Percentiles rank a stretch among this genome's conserved stretches.
Conservation (phyloP, 2,797 vertebrate species). For the Channallabes apus region DNA sequence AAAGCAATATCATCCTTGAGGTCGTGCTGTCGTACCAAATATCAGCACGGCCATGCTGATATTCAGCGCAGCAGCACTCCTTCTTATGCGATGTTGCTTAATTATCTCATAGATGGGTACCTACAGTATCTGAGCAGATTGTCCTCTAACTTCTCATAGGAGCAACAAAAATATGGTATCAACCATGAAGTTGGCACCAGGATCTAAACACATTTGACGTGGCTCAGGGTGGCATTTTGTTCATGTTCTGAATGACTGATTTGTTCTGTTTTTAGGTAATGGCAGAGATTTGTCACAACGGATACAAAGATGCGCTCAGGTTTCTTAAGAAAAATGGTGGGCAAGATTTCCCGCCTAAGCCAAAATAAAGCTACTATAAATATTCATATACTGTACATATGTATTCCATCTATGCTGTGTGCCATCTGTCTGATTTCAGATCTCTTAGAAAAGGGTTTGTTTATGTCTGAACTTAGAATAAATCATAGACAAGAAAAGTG, state of each 20-base stretch:
- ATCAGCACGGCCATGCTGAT: no score
- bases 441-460: not conserved
- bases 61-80: no score
- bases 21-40: no score
- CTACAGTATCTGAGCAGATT: not conserved
- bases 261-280: slow-evolving; percentile 57
- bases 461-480: not conserved
- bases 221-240: not conserved
- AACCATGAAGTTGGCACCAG: not conserved
- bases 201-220: not conserved
- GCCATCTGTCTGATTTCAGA: slow-evolving; percentile 17
- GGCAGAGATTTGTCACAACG: slow-evolving; percentile 82
- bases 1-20: no score
- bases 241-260: not conserved
- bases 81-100: no score
- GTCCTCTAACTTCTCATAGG: not conserved
- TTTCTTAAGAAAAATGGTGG: slow-evolving; percentile 81
- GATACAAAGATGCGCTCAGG: slow-evolving; percentile 81
- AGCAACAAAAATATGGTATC: not conserved
- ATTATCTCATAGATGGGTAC: not conserved
- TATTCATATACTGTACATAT: not conserved
- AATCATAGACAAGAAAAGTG: not conserved
- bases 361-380: not conserved
- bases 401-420: not conserved
- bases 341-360: slow-evolving; percentile 23